These are phyloP conservation scores for Palythoa grandis DNA, from an alignment of 92 coral and sea anemone genomes.

Conservation along the genomic window DNA sequence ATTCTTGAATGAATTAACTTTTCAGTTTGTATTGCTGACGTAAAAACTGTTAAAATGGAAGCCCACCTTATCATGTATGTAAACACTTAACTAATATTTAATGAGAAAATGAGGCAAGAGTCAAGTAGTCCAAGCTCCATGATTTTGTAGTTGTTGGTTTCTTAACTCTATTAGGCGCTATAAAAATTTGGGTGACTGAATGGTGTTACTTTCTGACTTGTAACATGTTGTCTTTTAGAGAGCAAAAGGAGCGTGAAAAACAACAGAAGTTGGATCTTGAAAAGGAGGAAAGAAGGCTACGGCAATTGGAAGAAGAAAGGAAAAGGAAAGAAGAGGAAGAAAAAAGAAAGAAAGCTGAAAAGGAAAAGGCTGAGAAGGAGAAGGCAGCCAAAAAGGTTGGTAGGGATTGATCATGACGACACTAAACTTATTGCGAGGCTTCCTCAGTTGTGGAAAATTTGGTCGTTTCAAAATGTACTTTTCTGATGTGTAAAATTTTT, in stretches of 20 bases:
- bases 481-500: too few relatives aligned
- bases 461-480: too few relatives aligned
- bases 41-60: background rate
- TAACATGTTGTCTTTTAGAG: constrained; percentile 52
- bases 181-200: too few relatives aligned
- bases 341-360: constrained; percentile 86
- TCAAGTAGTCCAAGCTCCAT: too few relatives aligned
- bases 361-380: constrained; percentile 91
- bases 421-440: too few relatives aligned
- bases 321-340: constrained; percentile 92
- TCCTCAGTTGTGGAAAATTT: too few relatives aligned
- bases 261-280: constrained; percentile 91
- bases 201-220: too few relatives aligned
- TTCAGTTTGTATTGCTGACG: background rate
- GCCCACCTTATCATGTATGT: too few relatives aligned
- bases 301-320: constrained; percentile 93
- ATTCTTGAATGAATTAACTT: background rate
- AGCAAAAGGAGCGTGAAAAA: constrained; percentile 94
- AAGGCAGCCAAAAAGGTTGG: constrained; percentile 84
- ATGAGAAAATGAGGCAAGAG: too few relatives aligned
- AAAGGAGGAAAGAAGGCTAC: constrained; percentile 84
- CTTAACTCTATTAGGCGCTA: too few relatives aligned
- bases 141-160: too few relatives aligned
- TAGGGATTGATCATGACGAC: background rate
- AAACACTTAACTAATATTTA: too few relatives aligned